Evolutionary conservation across 2,888 invertebrate genomes (phyloP), one percentile per base, ranked within the genome.

Genomic region (Rhabditophanes sp.): DNA sequence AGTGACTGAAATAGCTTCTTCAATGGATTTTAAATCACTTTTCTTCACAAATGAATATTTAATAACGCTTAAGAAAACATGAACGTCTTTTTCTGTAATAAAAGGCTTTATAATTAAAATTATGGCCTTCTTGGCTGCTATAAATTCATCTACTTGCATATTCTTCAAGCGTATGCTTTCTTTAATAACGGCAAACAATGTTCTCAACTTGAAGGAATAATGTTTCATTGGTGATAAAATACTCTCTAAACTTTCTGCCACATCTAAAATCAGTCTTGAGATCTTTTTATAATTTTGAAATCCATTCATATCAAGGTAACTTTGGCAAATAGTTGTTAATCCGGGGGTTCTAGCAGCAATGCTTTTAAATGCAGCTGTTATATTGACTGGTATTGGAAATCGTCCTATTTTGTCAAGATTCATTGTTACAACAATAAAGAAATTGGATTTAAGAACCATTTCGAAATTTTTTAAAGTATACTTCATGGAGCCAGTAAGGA

Each of bases 171-270:
- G 16, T 21, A 43, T 30, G 3, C 35, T 31, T 5, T 49, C 47
- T 12, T 29, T 16, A 3, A 43, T 35, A 9, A 35, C 37, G 3
- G 43, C 49, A 4, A 43, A 29, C 9, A 37, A 23, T 8, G 43
- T 41, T 17, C 43, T 19, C n/a, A 43, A 28, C 17, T 45, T 30
- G 18, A 43, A 43, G 22, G 48, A 41, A 30, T 43, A 43, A 24
- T 43, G 43, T 15, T 49, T 40, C 48, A 43, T 43, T n/a, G 50
- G 42, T n/a, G 42, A 37, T 16, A 43, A n/a, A n/a, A n/a, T n/a
- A n/a, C n/a, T n/a, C n/a, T n/a, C n/a, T n/a, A n/a, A n/a, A n/a
- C n/a, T n/a, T n/a, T n/a, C n/a, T n/a, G n/a, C n/a, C n/a, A n/a
- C n/a, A 42, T 42, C 18, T 14, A 39, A 39, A 35, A 35, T 39